Evolutionary conservation across 2,888 invertebrate species (phyloP).

Genomic region (Megalurothrips usitatus): DNA sequence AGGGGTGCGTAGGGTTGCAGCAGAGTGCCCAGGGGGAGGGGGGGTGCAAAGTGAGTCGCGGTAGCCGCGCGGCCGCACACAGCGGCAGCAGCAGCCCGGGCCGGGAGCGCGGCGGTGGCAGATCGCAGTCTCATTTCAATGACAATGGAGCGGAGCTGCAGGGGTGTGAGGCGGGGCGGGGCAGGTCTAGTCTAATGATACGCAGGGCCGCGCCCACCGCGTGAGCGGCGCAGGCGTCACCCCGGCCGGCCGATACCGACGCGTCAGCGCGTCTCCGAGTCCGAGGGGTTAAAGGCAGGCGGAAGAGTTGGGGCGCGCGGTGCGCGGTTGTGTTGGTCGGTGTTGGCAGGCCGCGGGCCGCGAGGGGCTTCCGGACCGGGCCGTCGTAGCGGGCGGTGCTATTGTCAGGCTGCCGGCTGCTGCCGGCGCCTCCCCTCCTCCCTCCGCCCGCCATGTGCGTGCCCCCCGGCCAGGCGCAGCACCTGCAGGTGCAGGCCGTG

Average conservation of each 20-base stretch:
- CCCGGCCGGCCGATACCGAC: not conserved
- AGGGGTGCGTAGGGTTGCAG: no score
- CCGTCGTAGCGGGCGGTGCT: not conserved
- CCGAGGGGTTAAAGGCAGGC: not conserved
- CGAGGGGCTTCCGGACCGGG: no score
- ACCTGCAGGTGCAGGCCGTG: not conserved
- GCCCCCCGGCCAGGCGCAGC: not conserved
- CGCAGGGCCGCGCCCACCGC: slow-evolving; percentile 9
- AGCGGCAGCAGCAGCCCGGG: not conserved
- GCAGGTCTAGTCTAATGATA: not conserved
- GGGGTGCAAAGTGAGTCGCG: not conserved
- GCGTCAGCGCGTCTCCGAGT: not conserved
- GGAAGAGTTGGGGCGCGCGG: not conserved
- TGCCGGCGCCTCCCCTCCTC: not conserved
- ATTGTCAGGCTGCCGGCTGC: not conserved
- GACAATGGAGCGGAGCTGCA: not conserved
- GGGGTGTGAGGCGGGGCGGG: not conserved
- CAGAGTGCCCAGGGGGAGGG: no score
- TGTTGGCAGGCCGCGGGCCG: not conserved
- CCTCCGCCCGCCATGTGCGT: not conserved
- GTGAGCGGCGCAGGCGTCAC: not conserved
- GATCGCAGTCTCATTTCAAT: slow-evolving; percentile 8
- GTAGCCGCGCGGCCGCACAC: not conserved
- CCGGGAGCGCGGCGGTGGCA: no score
- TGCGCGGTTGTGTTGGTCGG: not conserved